Evolutionary conservation across 2,888 invertebrate species (phyloP).

Genomic region (Lasioglossum oenotherae): DNA sequence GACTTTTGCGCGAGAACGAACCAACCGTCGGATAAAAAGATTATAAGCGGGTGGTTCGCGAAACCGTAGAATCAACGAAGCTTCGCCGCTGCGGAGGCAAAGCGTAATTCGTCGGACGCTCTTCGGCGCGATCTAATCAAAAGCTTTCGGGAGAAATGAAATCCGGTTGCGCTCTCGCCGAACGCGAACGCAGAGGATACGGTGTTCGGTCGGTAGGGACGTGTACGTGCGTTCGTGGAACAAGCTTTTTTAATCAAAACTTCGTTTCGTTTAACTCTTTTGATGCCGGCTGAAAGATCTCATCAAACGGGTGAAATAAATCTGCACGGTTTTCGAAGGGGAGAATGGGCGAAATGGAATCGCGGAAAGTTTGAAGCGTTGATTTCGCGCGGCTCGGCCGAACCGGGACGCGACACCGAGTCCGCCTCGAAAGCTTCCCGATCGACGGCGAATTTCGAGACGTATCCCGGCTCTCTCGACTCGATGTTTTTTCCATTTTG

Average conservation of each 20-base stretch:
- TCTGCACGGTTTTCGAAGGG: slow-evolving; percentile 5
- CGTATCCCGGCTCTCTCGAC: neutral
- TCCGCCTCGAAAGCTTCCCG: neutral
- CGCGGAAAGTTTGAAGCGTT: slow-evolving; percentile 3
- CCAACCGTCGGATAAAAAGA: neutral
- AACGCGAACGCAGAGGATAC: neutral
- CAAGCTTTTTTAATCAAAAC: slow-evolving; percentile 31
- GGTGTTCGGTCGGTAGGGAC: neutral
- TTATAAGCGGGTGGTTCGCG: neutral
- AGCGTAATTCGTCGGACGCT: slow-evolving; percentile 24
- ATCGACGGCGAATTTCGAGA: neutral
- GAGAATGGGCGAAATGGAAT: neutral
- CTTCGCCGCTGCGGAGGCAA: neutral
- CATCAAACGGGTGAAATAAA: slow-evolving; percentile 44
- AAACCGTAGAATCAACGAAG: slow-evolving; percentile 1
- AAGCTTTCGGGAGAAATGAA: slow-evolving; percentile 17
- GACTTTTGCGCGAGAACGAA: neutral
- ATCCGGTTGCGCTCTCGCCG: neutral
- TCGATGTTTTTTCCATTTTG: neutral
- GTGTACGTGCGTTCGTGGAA: neutral
- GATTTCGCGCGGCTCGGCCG: neutral
- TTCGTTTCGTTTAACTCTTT: slow-evolving; percentile 44
- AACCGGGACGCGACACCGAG: neutral
- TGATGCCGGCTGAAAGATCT: slow-evolving; percentile 46
- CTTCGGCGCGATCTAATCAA: slow-evolving; percentile 30